Evolutionary conservation across 2,113 vertebrate species (phyloP).

Genomic region (Candoia aspera): DNA sequence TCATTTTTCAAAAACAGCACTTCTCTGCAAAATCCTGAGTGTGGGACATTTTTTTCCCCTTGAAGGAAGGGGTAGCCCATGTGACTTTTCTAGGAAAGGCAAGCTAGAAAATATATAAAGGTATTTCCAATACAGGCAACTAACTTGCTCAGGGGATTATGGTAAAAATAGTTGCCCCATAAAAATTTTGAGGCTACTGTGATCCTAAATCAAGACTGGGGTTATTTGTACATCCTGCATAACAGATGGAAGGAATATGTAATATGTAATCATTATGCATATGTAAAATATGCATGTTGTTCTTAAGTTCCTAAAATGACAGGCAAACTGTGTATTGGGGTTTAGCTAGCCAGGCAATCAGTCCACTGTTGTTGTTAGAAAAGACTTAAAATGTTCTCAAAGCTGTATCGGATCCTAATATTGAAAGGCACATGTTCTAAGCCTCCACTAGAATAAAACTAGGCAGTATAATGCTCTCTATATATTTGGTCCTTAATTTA

Average conservation of each 20-base stretch:
- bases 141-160: neutral
- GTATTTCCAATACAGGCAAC: neutral
- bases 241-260: neutral
- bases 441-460: neutral
- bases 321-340: neutral
- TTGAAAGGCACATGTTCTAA: neutral
- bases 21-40: neutral
- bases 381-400: neutral
- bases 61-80: neutral
- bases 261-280: neutral
- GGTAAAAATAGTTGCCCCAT: neutral
- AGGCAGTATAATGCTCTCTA: neutral
- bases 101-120: slow-evolving; percentile 7
- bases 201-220: neutral
- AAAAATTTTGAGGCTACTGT: neutral
- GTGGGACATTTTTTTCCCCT: neutral
- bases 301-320: neutral
- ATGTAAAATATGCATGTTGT: neutral
- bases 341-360: neutral
- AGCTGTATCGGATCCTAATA: neutral
- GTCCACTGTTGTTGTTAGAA: neutral
- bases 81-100: neutral
- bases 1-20: neutral
- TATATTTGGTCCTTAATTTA: neutral
- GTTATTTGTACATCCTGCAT: neutral